These are phyloP conservation scores for Caloenas nicobarica DNA, from an alignment of 2,113 vertebrate species.

Conservation along the genomic window DNA sequence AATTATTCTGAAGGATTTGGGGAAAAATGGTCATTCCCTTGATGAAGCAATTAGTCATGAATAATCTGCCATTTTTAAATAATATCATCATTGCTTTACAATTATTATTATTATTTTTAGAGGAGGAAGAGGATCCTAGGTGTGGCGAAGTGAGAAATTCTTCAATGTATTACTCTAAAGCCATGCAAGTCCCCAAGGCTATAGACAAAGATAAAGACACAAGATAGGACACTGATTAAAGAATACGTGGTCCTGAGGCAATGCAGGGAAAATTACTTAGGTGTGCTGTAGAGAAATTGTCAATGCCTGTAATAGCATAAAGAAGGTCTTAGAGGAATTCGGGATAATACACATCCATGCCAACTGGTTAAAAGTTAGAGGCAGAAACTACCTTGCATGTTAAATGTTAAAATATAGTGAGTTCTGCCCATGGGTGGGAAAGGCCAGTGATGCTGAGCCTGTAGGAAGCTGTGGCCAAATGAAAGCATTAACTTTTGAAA, in stretches of 20 bases:
- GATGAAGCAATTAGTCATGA: background rate
- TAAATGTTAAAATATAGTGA: background rate
- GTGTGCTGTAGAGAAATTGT: background rate
- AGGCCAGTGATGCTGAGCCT: background rate
- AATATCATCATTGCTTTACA: background rate
- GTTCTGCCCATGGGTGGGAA: background rate
- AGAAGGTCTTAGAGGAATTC: background rate
- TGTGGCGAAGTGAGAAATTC: background rate
- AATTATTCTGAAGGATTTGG: background rate
- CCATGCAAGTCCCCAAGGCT: rapidly evolving
- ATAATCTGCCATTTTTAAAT: background rate
- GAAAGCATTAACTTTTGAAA: background rate
- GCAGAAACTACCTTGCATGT: background rate
- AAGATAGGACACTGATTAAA: background rate
- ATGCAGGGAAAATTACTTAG: background rate
- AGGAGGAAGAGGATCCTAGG: background rate
- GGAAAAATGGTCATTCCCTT: background rate
- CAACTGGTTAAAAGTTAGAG: background rate
- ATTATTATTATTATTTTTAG: background rate
- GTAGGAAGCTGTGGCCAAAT: background rate
- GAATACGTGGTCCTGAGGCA: background rate
- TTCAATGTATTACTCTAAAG: background rate
- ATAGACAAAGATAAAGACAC: background rate
- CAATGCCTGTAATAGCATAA: background rate
- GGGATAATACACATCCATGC: background rate